These are phyloP conservation scores for Dasyurus viverrinus DNA, from an alignment of 2,113 vertebrate species.

Conservation along the genomic window DNA sequence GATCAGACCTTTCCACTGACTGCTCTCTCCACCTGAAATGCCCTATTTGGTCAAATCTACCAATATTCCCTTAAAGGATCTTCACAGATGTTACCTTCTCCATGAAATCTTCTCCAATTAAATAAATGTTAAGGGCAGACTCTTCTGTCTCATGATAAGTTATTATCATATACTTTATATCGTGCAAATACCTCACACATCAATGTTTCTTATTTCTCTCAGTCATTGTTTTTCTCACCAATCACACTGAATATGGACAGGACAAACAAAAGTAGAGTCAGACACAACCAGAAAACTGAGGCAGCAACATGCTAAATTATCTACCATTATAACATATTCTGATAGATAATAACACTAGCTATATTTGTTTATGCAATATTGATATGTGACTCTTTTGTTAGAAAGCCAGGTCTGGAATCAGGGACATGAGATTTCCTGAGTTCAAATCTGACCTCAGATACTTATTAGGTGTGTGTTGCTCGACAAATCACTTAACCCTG, in stretches of 20 bases:
- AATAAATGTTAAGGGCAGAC: background rate
- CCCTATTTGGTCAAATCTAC: constrained; percentile 33
- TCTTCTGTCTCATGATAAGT: constrained; percentile 6
- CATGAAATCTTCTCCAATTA: background rate
- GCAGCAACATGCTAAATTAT: background rate
- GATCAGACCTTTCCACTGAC: constrained; percentile 53
- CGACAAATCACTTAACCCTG: background rate
- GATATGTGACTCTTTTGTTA: background rate
- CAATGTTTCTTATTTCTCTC: constrained; percentile 13
- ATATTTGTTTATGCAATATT: background rate
- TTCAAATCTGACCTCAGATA: background rate
- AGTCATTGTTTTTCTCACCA: background rate
- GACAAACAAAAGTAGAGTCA: background rate
- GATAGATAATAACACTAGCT: background rate
- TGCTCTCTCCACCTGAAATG: constrained; percentile 41
- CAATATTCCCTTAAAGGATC: constrained; percentile 1
- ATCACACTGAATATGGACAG: background rate
- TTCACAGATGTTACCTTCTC: background rate
- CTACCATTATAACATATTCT: background rate
- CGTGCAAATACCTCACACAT: background rate
- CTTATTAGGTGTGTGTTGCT: no score
- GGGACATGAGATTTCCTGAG: background rate
- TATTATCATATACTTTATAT: background rate
- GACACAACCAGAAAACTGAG: background rate
- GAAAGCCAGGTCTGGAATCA: background rate